Conservation (phyloP, 2,888 invertebrate species). For the Petrolisthes manimaculis region DNA sequence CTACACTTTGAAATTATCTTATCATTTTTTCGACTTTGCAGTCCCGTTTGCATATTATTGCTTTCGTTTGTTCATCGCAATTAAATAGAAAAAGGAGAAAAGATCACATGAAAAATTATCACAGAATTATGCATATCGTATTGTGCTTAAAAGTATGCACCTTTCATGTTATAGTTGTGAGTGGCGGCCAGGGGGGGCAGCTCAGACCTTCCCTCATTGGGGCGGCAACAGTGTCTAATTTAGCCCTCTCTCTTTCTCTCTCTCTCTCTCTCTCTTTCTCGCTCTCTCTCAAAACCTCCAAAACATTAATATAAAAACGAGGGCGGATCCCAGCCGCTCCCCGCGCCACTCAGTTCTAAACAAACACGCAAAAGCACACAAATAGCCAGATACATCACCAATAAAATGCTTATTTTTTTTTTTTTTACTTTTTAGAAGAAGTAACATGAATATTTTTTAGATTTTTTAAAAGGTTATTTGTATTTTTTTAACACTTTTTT, state of each 20-base stretch:
- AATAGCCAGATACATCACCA: conserved; percentile 59
- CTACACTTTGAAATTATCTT: conserved; percentile 47
- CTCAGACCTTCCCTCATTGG: neutral
- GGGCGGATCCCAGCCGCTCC: conserved; percentile 25
- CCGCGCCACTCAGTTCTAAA: conserved; percentile 50
- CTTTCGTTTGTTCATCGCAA: conserved; percentile 65
- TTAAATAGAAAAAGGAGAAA: conserved; percentile 63
- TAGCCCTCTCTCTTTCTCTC: neutral
- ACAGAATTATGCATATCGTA: conserved; percentile 66
- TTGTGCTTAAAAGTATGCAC: conserved; percentile 65
- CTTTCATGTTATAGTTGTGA: conserved; percentile 36
- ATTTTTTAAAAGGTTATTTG: conserved; percentile 33
- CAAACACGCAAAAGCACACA: conserved; percentile 62
- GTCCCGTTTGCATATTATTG: conserved; percentile 64
- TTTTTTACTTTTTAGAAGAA: conserved; percentile 55
- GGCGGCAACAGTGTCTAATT: neutral
- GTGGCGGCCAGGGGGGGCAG: neutral
- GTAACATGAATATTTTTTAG: conserved; percentile 58
- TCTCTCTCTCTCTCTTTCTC: neutral
- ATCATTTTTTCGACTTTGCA: conserved; percentile 61
- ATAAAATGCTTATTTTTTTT: conserved; percentile 50
- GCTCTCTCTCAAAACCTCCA: neutral
- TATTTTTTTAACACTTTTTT: conserved; percentile 55
- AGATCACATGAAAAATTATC: conserved; percentile 66
- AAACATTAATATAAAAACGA: conserved; percentile 12